These are phyloP conservation scores for Selenia dentaria DNA, from an alignment of 2,888 invertebrate species.

Conservation along the genomic window DNA sequence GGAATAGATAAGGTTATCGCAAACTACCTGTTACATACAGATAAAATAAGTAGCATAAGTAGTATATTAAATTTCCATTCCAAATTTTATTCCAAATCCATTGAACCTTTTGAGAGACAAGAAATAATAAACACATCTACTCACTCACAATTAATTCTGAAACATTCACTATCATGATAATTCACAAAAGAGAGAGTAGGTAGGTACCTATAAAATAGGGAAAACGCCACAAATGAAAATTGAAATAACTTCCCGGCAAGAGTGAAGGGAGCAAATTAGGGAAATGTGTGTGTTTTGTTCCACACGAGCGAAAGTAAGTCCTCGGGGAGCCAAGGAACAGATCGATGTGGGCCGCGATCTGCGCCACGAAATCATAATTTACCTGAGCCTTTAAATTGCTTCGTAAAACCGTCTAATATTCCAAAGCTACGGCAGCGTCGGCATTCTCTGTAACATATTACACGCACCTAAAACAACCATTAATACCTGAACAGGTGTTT, in stretches of 20 bases:
- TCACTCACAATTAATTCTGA: too few relatives aligned
- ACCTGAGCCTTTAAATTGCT: slow-evolving; percentile 20
- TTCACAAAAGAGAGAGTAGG: neutral
- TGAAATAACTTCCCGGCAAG: slow-evolving; percentile 47
- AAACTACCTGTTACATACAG: too few relatives aligned
- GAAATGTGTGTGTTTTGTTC: slow-evolving; percentile 54
- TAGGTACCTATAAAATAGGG: neutral
- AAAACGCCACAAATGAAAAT: slow-evolving; percentile 43
- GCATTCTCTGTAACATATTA: slow-evolving; percentile 9
- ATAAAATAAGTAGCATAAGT: too few relatives aligned
- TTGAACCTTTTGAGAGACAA: too few relatives aligned
- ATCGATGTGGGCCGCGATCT: slow-evolving; percentile 24
- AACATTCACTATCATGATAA: neutral
- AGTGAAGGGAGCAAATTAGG: slow-evolving; percentile 53
- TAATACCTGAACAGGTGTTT: slow-evolving; percentile 28
- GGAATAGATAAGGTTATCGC: too few relatives aligned
- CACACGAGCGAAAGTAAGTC: slow-evolving; percentile 43
- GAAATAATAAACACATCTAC: too few relatives aligned
- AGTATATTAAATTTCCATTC: too few relatives aligned
- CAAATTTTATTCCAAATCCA: too few relatives aligned
- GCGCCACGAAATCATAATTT: slow-evolving; percentile 13
- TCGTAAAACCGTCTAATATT: slow-evolving; percentile 9
- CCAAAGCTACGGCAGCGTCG: slow-evolving; percentile 4
- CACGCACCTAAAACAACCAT: slow-evolving; percentile 23
- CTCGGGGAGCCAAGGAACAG: slow-evolving; percentile 39